Evolutionary conservation across 2,888 invertebrate genomes (phyloP), one percentile per base, ranked within the genome.

Genomic region (Hirtodrosophila cameraria): DNA sequence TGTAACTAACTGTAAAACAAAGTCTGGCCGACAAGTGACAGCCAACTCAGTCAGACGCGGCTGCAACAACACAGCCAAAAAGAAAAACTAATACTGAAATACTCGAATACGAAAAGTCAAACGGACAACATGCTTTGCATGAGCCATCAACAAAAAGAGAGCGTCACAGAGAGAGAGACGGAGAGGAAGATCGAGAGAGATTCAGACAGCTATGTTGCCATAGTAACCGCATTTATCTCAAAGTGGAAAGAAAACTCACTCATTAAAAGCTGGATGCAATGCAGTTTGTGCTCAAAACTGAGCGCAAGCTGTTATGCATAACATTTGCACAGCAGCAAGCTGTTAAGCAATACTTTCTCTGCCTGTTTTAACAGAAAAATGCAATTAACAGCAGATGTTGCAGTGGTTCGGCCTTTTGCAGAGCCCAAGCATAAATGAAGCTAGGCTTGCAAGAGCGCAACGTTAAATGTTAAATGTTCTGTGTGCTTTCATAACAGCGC

Each of bases 1-100:
- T 48, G 16, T 15, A 63, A 39, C 16, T 23, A 57, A 57, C 45
- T 59, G 36, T 28, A 27, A 43, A 31, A 15, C 38, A 38, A 46
- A 38, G 23, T 46, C 33, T 50, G 42, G 46, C 13, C 25, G 28
- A 9, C 42, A 12, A 38, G 23, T 23, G 23, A 23, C 23, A 23
- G 23, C 7, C 23, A 8, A 23, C n/a, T n/a, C n/a, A n/a, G n/a
- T n/a, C 23, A 23, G 8, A 3, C 23, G 23, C 12, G 27, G 20
- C 18, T 9, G 30, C 48, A 58, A 66, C 73, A 67, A 39, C 48
- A 35, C 60, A 3, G 27, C 18, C 48, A 48, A 52, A 59, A 53
- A 33, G 74, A 41, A 73, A 66, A 70, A 49, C 61, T 57, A 66
- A 52, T 16, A 66, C 74, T 60, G 28, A 65, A 35, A 66, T 38